Base-by-base conservation (phyloP, 2,113 vertebrate species). In the Petroica traversi region DNA sequence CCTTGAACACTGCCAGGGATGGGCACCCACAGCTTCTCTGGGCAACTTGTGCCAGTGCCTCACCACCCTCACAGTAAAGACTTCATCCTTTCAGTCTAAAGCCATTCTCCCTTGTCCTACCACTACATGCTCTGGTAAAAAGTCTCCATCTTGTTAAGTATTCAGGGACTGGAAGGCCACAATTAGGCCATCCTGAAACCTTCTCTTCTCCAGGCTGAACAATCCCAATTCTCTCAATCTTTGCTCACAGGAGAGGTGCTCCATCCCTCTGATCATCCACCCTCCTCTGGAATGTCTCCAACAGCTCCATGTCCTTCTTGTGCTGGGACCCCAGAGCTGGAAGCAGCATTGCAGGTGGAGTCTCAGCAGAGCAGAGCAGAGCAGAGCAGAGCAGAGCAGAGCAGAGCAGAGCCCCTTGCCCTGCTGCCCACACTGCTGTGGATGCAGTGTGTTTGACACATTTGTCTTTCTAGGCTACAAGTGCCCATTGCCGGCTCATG, bases 391-490 rank as follows among this genome's bases (percentile, higher is more conserved):
- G 75, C 24, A 61, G 69, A 68, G 46, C n/a, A 14, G 46, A 40
- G 12, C 46, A 82, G 54, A 68, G 75, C 61, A 29, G 54, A 52
- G 17, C 52, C 38, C 17, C 54, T 54, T 0, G 0, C 22, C 46
- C 24, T 54, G 54, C 46, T 67, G 46, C 6, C 24, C 69, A 46
- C 1, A 0, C 19, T 52, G 77, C 62, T 89, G 0, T 68, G 48
- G 62, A 14, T 82, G n/a, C 40, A n/a, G n/a, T n/a, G n/a, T n/a
- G n/a, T n/a, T n/a, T n/a, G 29, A 45, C 5, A 75, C 0, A 0
- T 13, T 8, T 61, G 46, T 17, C 11, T 54, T 0, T 54, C n/a
- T 61, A 24, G 6, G 24, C 16, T 75, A 12, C 0, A 0, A 54
- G 54, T 34, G 52, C 45, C 0, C 66, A 40, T 29, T 0, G 24